Percentiles rank a stretch among this genome's conserved stretches.
Evolutionary conservation across 2,113 vertebrate species (phyloP).

Genomic region (Corapipo altera): DNA sequence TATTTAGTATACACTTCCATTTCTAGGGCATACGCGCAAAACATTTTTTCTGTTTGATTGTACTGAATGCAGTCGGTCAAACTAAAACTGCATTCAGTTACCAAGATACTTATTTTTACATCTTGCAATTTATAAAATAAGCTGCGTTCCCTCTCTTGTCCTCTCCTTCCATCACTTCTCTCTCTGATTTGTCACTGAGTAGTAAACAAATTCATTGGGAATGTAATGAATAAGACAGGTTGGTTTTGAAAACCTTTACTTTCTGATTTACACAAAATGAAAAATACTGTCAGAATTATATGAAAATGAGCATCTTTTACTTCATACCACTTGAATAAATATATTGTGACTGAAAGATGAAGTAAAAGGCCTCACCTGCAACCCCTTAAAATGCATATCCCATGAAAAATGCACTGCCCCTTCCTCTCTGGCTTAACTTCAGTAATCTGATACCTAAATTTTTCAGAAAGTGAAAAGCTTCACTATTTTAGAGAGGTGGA

Average conservation of each 20-base stretch:
- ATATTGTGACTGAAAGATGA: neutral
- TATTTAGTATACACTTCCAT: neutral
- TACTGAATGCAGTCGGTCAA: neutral
- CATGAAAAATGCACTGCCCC: neutral
- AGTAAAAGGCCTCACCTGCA: neutral
- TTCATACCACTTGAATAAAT: neutral
- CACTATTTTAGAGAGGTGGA: neutral
- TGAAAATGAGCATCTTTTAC: neutral
- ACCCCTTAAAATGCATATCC: neutral
- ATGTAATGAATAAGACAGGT: neutral
- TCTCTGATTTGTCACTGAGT: neutral
- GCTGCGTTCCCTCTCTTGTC: neutral
- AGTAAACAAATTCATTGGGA: neutral
- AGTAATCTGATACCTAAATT: neutral
- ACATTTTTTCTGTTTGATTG: neutral
- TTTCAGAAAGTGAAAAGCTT: neutral
- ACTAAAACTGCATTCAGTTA: neutral
- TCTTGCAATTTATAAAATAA: neutral
- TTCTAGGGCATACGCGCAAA: neutral
- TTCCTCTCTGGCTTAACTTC: neutral
- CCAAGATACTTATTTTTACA: neutral
- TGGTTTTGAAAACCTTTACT: neutral
- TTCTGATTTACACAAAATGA: neutral
- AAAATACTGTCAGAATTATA: neutral
- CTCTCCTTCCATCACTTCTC: neutral